A percentile compares a stretch with the other conserved stretches of the same genome.
Conservation (phyloP, 2,888 invertebrate genomes). For the Dichetophora obliterata region DNA sequence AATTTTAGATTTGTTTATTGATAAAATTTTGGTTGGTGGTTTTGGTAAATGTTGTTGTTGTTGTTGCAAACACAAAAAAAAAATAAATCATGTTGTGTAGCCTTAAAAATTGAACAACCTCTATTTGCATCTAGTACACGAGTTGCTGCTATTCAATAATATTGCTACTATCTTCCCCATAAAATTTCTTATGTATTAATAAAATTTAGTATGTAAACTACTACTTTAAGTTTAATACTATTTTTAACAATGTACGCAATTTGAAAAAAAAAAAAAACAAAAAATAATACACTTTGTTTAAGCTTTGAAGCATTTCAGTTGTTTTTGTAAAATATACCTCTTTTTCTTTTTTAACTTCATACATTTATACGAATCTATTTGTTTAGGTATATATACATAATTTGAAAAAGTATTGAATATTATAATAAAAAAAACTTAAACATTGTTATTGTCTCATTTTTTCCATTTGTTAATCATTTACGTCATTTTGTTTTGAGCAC, state of each 20-base stretch:
- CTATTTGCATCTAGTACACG: conserved; percentile 30
- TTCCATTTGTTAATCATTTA: conserved; percentile 23
- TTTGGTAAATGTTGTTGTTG: conserved; percentile 62
- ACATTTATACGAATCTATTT: background rate
- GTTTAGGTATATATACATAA: background rate
- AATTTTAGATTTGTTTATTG: conserved; percentile 63
- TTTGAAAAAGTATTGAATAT: background rate
- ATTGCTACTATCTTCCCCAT: conserved; percentile 18
- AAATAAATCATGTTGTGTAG: conserved; percentile 37
- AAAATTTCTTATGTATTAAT: background rate
- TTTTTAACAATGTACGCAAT: conserved; percentile 23
- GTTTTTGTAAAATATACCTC: conserved; percentile 26
- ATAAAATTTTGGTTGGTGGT: conserved; percentile 66
- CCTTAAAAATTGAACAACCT: conserved; percentile 28
- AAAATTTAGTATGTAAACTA: conserved; percentile 5
- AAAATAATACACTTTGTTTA: conserved; percentile 26
- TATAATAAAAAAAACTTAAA: background rate
- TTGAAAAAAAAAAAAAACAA: background rate
- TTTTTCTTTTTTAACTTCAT: background rate
- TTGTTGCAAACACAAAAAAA: conserved; percentile 40
- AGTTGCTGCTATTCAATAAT: conserved; percentile 26
- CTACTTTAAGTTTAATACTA: background rate
- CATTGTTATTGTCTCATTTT: conserved; percentile 10
- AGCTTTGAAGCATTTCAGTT: conserved; percentile 34
- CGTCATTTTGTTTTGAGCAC: conserved; percentile 27